Evolutionary conservation across 2,113 vertebrate species (phyloP).

Genomic region (Otolemur garnettii): DNA sequence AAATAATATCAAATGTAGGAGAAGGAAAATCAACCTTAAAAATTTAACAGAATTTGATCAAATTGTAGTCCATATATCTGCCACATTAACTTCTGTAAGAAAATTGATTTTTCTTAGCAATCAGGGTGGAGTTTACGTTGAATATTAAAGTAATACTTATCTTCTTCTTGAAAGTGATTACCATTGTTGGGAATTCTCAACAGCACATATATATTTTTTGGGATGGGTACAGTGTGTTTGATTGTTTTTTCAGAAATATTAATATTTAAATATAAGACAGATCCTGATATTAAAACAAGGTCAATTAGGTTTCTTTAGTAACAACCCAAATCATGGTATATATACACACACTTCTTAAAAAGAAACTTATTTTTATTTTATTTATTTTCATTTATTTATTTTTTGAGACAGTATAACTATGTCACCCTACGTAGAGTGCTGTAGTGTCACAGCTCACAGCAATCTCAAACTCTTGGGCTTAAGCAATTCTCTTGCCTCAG

Average conservation of each 20-base stretch:
- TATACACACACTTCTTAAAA: neutral
- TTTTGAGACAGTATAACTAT: no score
- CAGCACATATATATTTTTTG: neutral
- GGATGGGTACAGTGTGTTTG: neutral
- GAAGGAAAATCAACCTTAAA: constrained; percentile 96
- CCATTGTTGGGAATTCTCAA: constrained; percentile 14
- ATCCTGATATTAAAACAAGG: constrained; percentile 53
- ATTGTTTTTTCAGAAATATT: constrained; percentile 56
- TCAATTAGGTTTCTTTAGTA: constrained; percentile 45
- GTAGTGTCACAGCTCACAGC: no score
- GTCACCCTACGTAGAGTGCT: no score
- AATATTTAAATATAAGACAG: constrained; percentile 46
- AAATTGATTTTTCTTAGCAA: constrained; percentile 43
- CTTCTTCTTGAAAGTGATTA: constrained; percentile 44
- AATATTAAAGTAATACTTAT: constrained; percentile 39
- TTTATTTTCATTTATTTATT: no score
- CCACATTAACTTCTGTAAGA: constrained; percentile 37
- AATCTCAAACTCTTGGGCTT: no score
- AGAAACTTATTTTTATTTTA: constrained; percentile 10
- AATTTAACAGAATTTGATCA: constrained; percentile 55
- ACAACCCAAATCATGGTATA: constrained; percentile 17
- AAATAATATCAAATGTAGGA: constrained; percentile 91
- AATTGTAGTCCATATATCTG: constrained; percentile 45
- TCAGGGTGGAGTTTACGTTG: neutral
- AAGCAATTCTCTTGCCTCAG: no score